A percentile compares a stretch with the other conserved stretches of the same genome.
Conservation (phyloP, 2,888 invertebrate species). For the Drosophila cognata region DNA sequence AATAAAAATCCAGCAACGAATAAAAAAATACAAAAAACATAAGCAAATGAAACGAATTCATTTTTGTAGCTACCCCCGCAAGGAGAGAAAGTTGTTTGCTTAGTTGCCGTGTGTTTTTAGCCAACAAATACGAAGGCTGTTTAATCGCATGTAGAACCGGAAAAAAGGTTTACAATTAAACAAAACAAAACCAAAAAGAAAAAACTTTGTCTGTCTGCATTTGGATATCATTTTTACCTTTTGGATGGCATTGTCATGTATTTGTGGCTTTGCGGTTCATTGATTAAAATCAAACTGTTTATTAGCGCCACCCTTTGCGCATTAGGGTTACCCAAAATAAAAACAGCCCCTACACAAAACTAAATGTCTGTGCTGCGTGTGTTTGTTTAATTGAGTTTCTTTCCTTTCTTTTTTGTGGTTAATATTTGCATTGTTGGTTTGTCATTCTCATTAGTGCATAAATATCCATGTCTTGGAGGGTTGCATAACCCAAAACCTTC, state of each 20-base stretch:
- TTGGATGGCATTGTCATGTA: conserved; percentile 63
- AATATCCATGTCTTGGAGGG: conserved; percentile 31
- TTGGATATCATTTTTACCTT: conserved; percentile 35
- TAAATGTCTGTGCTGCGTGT: conserved; percentile 47
- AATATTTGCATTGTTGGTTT: conserved; percentile 71
- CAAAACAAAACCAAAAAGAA: conserved; percentile 12
- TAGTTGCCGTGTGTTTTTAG: conserved; percentile 67
- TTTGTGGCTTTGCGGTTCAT: conserved; percentile 78
- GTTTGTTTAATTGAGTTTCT: conserved; percentile 78
- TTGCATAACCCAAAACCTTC: conserved; percentile 1
- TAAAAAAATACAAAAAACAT: neutral
- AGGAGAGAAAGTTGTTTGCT: conserved; percentile 59
- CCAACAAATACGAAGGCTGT: conserved; percentile 57
- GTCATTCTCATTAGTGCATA: conserved; percentile 76
- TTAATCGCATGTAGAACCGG: conserved; percentile 58
- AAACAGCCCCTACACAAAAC: conserved; percentile 27
- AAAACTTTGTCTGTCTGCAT: conserved; percentile 47
- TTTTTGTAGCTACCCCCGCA: conserved; percentile 40
- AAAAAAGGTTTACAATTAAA: conserved; percentile 73
- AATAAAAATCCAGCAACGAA: conserved; percentile 32
- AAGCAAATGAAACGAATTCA: conserved; percentile 19
- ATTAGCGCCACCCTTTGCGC: conserved; percentile 55
- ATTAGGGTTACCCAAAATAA: conserved; percentile 19
- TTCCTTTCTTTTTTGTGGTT: conserved; percentile 28
- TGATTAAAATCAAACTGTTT: conserved; percentile 81